phyloP scores from a whole-genome alignment of 2,888 invertebrate genomes.

The Scaptodrosophila latifasciaeformis region DNA sequence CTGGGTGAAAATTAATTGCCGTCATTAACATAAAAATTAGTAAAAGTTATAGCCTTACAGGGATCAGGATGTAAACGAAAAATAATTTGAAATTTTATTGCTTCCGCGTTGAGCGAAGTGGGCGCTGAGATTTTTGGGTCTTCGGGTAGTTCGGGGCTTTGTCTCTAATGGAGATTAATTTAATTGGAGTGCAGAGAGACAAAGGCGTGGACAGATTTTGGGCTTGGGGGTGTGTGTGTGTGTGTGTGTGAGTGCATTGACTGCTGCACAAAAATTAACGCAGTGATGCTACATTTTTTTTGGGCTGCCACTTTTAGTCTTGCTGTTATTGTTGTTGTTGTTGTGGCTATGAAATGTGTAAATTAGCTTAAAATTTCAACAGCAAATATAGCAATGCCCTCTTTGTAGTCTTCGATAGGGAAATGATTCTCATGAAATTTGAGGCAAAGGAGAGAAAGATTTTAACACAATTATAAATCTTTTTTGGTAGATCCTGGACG shows the following conservation, averaged over 20 bases:
- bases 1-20: slow-evolving; percentile 56
- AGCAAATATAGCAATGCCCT: slow-evolving; percentile 52
- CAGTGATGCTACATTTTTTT: slow-evolving; percentile 51
- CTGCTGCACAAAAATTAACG: slow-evolving; percentile 58
- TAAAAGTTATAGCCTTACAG: slow-evolving; percentile 21
- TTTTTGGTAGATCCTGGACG: slow-evolving; percentile 41
- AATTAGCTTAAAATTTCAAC: slow-evolving; percentile 59
- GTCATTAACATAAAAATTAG: slow-evolving; percentile 56
- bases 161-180: slow-evolving; percentile 63
- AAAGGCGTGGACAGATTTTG: slow-evolving; percentile 8
- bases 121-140: slow-evolving; percentile 18
- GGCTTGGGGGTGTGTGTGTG: too few species aligned
- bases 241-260: slow-evolving; percentile 33
- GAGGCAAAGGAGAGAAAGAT: slow-evolving; percentile 30
- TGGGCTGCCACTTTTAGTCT: too few species aligned
- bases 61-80: slow-evolving; percentile 58
- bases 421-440: slow-evolving; percentile 47
- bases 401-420: slow-evolving; percentile 6
- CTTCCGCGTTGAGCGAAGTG: slow-evolving; percentile 59
- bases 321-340: too few species aligned
- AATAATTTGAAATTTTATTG: slow-evolving; percentile 65
- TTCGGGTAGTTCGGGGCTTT: slow-evolving; percentile 8
- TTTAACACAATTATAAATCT: slow-evolving; percentile 68
- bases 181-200: slow-evolving; percentile 40
- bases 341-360: slow-evolving; percentile 45